phyloP scores from a whole-genome alignment of 2,113 vertebrate species.

The Sander vitreus region DNA sequence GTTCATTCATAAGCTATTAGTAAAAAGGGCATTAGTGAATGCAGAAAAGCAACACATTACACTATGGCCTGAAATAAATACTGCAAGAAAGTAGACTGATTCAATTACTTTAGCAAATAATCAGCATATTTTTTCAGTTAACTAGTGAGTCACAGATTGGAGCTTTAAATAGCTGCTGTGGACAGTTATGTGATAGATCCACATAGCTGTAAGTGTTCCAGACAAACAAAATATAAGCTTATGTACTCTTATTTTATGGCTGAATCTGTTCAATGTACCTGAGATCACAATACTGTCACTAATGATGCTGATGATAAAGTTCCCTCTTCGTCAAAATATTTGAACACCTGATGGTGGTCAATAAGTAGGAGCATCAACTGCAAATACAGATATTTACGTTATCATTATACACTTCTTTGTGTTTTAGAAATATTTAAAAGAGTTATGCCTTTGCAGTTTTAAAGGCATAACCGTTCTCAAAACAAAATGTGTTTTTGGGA shows the following conservation, averaged over 20 bases:
- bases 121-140: background rate
- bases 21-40: background rate
- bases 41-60: background rate
- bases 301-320: background rate
- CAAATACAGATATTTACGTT: too few species aligned
- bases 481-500: background rate
- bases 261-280: background rate
- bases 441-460: background rate
- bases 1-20: background rate
- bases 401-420: background rate
- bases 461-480: background rate
- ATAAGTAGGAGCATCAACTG: background rate
- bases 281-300: background rate
- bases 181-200: background rate
- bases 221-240: background rate
- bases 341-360: background rate
- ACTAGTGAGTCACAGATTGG: background rate
- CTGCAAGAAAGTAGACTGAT: background rate
- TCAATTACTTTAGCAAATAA: background rate
- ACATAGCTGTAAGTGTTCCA: background rate
- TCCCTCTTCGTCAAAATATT: background rate
- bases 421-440: background rate
- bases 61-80: background rate
- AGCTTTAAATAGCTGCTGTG: background rate
- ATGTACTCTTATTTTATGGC: background rate